Conservation (phyloP, 2,797 vertebrate genomes). For the Balearica regulorum region DNA sequence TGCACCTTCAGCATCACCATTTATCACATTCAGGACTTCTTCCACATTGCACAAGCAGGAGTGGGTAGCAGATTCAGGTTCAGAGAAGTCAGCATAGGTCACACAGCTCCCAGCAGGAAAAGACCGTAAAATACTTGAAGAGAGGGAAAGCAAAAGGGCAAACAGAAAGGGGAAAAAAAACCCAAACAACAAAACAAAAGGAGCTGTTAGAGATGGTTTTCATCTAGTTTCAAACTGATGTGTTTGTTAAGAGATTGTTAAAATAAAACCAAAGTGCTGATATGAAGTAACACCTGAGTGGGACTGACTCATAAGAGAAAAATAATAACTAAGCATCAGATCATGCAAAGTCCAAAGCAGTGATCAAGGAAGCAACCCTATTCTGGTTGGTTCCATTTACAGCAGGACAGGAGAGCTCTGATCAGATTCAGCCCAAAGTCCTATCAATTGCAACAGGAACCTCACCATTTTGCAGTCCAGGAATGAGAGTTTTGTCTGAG, state of each 20-base stretch:
- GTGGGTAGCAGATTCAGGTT: background rate
- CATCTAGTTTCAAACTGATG: background rate
- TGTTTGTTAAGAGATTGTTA: background rate
- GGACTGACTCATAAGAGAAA: background rate
- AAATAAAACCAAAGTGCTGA: background rate
- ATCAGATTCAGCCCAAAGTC: background rate
- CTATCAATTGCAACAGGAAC: background rate
- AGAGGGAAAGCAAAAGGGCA: background rate
- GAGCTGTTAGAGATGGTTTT: background rate
- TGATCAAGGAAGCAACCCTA: background rate
- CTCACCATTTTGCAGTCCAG: background rate
- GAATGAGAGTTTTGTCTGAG: background rate
- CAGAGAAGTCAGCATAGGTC: background rate
- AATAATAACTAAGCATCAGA: background rate
- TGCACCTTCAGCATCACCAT: background rate
- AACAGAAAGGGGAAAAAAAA: background rate
- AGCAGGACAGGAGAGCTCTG: background rate
- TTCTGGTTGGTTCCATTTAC: background rate
- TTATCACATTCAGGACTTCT: background rate
- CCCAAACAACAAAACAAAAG: too few relatives aligned
- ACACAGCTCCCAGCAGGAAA: background rate
- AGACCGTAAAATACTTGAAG: background rate
- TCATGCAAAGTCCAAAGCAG: background rate
- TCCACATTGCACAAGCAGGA: too few relatives aligned
- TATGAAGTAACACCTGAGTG: background rate